Base-by-base conservation (phyloP, 2,888 invertebrate species). In the Caenorhabditis panamensis region DNA sequence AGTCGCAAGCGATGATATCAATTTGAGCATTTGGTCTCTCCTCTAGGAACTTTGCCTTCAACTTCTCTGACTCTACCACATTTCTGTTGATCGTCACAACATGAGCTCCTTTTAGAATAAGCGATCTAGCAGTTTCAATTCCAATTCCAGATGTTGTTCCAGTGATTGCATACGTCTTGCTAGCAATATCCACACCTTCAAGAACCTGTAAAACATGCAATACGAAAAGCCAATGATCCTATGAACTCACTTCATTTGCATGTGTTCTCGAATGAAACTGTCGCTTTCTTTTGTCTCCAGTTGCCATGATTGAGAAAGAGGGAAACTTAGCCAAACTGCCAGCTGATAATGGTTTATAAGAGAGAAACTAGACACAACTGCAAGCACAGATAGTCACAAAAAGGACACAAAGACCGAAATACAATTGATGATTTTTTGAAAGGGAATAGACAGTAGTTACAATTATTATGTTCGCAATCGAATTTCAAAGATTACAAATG, bases 1-100 rank as follows among this genome's bases (percentile, higher is more conserved):
- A 89, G 86, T 93, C 92, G 31, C 92, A 79, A 18, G 86, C 79
- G 86, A 92, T 89, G 2, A 91, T 88, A 77, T 91, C 91, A 3
- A 92, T 84, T 49, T 28, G 16, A 24, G 73, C 58, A 11, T 51
- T 49, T 6, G 49, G 58, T 13, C 9, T 20, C 31, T 69, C 37
- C 28, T 69, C 59, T 2, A 59, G 24, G 6, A 59, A 44, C 36
- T 41, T 49, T 1, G 22, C 49, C 16, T 69, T 69, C 59, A 59
- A 13, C n/a, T 59, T 69, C 26, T 69, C 59, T 0, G 68, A 69
- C 44, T 47, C 68, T 1, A 6, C 18, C 1, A 59, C 49, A 51
- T 69, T 69, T 37, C 68, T 20, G 18, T 69, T 69, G n/a, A 69
- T 20, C 59, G 59, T 59, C 18, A 69, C 59, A 8, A 69, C 68